These are phyloP conservation scores for Ascidia mentula DNA, from an alignment of 23 tunicate genomes.

Conservation along the genomic window DNA sequence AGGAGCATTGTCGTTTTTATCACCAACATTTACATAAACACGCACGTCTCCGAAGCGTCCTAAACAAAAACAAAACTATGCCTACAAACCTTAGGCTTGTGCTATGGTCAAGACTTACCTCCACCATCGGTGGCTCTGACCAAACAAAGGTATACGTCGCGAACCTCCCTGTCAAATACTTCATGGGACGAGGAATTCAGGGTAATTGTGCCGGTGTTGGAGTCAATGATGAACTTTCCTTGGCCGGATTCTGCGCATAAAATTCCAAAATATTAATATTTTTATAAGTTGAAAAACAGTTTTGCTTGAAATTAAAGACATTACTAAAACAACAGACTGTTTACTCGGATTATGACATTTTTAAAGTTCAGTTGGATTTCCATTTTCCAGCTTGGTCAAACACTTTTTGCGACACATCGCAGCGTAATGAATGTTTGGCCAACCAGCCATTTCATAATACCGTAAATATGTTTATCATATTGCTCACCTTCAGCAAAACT, in stretches of 20 bases:
- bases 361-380: too few relatives aligned
- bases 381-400: too few relatives aligned
- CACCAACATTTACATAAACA: constrained; percentile 46
- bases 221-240: not conserved
- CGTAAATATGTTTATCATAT: not conserved
- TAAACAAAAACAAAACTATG: too few relatives aligned
- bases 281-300: too few relatives aligned
- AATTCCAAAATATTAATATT: too few relatives aligned
- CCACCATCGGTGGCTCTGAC: constrained; percentile 28
- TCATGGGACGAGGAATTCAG: not conserved
- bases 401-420: too few relatives aligned
- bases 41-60: constrained; percentile 15
- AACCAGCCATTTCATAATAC: too few relatives aligned
- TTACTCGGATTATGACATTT: too few relatives aligned
- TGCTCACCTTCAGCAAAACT: constrained; percentile 32
- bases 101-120: too few relatives aligned
- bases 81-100: too few relatives aligned
- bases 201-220: not conserved
- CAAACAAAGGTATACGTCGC: not conserved
- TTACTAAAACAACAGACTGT: not conserved
- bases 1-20: constrained; percentile 81
- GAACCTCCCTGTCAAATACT: constrained; percentile 25
- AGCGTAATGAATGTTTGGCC: too few relatives aligned
- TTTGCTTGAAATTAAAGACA: not conserved
- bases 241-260: not conserved